These are phyloP conservation scores for Cephalopholis sonnerati DNA, from an alignment of 2,113 vertebrate species.

Conservation along the genomic window DNA sequence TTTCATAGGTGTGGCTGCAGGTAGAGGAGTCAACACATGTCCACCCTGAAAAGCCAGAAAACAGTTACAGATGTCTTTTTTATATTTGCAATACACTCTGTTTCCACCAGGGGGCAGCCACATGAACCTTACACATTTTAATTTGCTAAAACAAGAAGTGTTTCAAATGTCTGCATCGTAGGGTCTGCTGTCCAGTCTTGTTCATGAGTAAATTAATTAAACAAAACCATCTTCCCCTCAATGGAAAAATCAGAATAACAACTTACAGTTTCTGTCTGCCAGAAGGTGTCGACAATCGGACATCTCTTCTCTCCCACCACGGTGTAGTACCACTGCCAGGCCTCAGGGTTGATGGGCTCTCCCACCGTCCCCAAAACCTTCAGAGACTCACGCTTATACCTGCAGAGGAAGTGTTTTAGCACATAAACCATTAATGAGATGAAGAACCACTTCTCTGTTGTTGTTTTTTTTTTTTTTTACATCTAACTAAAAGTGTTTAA, in stretches of 20 bases:
- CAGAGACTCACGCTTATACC: constrained; percentile 91
- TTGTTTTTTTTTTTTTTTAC: too few species aligned
- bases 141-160: too few species aligned
- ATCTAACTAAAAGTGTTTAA: too few species aligned
- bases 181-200: too few species aligned
- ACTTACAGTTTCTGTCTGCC: constrained; percentile 98
- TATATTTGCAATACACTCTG: too few species aligned
- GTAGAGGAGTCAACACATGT: constrained; percentile 95
- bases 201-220: too few species aligned
- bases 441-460: too few species aligned
- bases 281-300: constrained; percentile 97
- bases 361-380: constrained; percentile 95
- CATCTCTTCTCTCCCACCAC: constrained; percentile 94
- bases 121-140: too few species aligned
- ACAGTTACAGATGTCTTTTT: neutral
- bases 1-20: constrained; percentile 93
- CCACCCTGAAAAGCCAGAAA: constrained; percentile 88
- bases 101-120: constrained; percentile 26
- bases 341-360: constrained; percentile 98
- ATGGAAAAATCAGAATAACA: neutral
- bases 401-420: constrained; percentile 58
- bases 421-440: neutral
- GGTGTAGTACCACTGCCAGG: constrained; percentile 96
- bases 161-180: too few species aligned
- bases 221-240: too few species aligned